A percentile compares a stretch with the other conserved stretches of the same genome.
phyloP scores from a whole-genome alignment of 2,113 vertebrate species.

The Cheilinus undulatus region DNA sequence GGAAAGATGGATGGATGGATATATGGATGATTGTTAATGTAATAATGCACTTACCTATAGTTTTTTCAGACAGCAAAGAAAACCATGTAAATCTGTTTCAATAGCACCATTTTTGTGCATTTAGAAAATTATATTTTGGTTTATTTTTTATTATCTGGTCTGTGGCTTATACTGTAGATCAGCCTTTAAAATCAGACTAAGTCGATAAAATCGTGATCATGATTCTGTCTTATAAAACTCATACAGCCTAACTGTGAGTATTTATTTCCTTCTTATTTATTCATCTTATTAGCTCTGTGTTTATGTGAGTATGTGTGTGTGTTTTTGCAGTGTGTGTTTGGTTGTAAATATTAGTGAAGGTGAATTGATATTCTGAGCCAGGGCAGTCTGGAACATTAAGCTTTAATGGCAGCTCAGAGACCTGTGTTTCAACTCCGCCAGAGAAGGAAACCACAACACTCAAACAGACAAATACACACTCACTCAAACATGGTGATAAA shows the following conservation, averaged over 20 bases:
- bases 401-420: slow-evolving; percentile 68
- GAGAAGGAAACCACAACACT: slow-evolving; percentile 37
- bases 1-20: no score
- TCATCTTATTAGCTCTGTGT: not conserved
- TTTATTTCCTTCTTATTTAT: not conserved
- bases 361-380: slow-evolving; percentile 59
- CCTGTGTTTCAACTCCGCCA: slow-evolving; percentile 56
- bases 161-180: no score
- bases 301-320: slow-evolving; percentile 2
- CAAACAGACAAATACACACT: slow-evolving; percentile 16
- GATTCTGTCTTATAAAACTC: no score
- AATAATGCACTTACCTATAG: no score
- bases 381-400: slow-evolving; percentile 50
- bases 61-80: no score
- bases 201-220: no score
- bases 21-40: no score
- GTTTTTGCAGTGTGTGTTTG: slow-evolving; percentile 14
- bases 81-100: no score
- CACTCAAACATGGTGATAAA: slow-evolving; percentile 43
- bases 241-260: not conserved
- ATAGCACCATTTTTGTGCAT: no score
- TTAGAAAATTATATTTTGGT: no score
- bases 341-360: slow-evolving; percentile 15
- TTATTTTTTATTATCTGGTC: no score
- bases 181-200: no score